Conservation (phyloP, 2,113 vertebrate species). For the Rissa tridactyla region DNA sequence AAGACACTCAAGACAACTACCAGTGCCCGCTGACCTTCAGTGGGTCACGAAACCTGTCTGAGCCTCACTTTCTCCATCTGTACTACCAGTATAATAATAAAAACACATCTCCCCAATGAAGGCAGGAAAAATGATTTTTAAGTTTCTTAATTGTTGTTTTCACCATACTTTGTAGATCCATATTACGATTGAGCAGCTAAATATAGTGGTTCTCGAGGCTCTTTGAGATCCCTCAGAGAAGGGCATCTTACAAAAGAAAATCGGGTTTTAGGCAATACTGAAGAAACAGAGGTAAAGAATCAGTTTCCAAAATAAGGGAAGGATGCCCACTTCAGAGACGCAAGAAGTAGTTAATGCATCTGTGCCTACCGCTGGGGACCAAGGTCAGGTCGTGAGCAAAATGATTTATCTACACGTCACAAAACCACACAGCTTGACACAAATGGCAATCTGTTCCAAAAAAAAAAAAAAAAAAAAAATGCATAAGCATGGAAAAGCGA, state of each 20-base stretch:
- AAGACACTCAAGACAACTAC: neutral
- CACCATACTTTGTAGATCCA: neutral
- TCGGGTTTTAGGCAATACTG: neutral
- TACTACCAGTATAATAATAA: neutral
- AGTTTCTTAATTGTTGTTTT: neutral
- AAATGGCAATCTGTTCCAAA: constrained; percentile 30
- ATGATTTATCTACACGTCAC: constrained; percentile 25
- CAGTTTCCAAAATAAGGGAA: neutral
- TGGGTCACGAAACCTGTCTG: neutral
- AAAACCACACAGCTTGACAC: constrained; percentile 50
- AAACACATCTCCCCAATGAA: neutral
- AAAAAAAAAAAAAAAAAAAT: neutral
- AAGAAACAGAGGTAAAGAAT: neutral
- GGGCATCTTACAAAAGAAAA: neutral
- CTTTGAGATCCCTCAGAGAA: neutral
- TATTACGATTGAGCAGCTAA: neutral
- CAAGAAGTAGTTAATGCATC: constrained; percentile 3
- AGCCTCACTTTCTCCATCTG: neutral
- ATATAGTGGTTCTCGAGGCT: neutral
- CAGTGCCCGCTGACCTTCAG: neutral
- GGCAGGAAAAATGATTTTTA: neutral
- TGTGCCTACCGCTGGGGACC: neutral
- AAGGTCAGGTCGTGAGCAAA: neutral
- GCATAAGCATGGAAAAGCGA: neutral
- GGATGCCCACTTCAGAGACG: neutral